These are phyloP conservation scores for Conchocele bisecta DNA, from an alignment of 2,888 invertebrate species.

Conservation along the genomic window DNA sequence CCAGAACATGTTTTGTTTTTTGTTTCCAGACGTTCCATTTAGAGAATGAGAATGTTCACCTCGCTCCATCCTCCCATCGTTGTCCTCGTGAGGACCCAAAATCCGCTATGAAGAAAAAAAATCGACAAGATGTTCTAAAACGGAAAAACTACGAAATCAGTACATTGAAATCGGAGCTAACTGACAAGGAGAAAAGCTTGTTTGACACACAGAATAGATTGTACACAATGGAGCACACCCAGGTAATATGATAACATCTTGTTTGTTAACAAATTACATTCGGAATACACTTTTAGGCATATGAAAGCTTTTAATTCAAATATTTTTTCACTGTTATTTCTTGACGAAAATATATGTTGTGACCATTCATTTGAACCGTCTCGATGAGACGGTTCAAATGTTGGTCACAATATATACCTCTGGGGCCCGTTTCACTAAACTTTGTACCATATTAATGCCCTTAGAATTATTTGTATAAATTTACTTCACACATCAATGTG, in stretches of 20 bases:
- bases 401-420: too few species aligned
- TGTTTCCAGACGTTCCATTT: constrained; percentile 76
- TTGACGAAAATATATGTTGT: too few species aligned
- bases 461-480: too few species aligned
- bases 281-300: too few species aligned
- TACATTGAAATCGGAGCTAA: constrained; percentile 77
- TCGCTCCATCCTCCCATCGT: constrained; percentile 40
- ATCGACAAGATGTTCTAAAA: constrained; percentile 73
- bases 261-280: background rate
- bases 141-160: constrained; percentile 81
- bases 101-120: constrained; percentile 68
- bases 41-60: constrained; percentile 72
- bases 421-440: too few species aligned
- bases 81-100: constrained; percentile 68
- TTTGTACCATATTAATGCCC: too few species aligned
- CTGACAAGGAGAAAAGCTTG: constrained; percentile 72
- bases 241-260: constrained; percentile 48
- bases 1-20: too few species aligned
- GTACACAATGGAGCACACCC: constrained; percentile 69
- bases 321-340: too few species aligned
- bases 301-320: too few species aligned
- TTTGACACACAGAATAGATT: constrained; percentile 69
- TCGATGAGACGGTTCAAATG: too few species aligned
- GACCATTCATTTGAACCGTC: too few species aligned
- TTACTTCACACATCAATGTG: too few species aligned